Conservation (phyloP, 2,888 invertebrate genomes). For the Margaritifera margaritifera region DNA sequence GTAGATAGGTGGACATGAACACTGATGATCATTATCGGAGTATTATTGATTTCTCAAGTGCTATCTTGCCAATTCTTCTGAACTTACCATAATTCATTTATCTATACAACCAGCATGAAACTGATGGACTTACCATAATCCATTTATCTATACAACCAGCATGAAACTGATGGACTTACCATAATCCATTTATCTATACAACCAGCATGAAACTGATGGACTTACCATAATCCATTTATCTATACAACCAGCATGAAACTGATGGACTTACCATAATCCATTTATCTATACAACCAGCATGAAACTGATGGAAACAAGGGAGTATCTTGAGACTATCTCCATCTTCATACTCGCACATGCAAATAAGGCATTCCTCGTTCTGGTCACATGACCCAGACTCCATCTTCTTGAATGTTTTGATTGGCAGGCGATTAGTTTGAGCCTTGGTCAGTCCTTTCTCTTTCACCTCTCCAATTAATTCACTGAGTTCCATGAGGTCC, state of each 20-base stretch:
- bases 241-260: no score
- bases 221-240: no score
- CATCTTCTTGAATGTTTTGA: constrained; percentile 34
- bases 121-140: constrained; percentile 65
- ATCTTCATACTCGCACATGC: constrained; percentile 64
- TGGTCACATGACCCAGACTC: constrained; percentile 14
- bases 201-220: constrained; percentile 64
- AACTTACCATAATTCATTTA: constrained; percentile 55
- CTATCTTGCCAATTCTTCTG: no score
- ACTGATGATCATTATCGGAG: no score
- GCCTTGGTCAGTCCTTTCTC: constrained; percentile 42
- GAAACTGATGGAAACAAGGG: constrained; percentile 68
- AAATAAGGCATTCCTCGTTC: constrained; percentile 59
- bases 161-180: constrained; percentile 68
- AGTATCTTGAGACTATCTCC: constrained; percentile 62
- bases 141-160: constrained; percentile 66
- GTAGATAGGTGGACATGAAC: no score
- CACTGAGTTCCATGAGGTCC: constrained; percentile 51
- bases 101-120: constrained; percentile 67
- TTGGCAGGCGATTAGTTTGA: constrained; percentile 41
- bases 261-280: constrained; percentile 61
- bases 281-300: constrained; percentile 64
- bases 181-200: constrained; percentile 69
- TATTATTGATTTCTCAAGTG: no score
- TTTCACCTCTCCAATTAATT: constrained; percentile 53